Conservation (phyloP, 2,797 vertebrate genomes). For the Gadopsis bispinosus region DNA sequence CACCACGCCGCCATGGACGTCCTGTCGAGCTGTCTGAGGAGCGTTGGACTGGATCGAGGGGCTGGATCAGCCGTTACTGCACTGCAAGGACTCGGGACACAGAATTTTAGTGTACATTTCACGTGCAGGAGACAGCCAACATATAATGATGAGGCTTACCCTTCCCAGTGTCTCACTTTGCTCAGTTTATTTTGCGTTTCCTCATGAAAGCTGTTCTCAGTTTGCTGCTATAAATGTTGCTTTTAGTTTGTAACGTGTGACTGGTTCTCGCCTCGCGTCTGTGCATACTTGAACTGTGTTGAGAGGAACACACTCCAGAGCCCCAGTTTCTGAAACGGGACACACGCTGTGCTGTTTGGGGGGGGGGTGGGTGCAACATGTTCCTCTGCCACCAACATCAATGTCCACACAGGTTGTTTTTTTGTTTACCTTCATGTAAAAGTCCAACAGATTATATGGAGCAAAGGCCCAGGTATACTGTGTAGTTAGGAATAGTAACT, state of each 20-base stretch:
- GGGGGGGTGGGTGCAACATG: slow-evolving; percentile 14
- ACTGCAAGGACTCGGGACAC: slow-evolving; percentile 35
- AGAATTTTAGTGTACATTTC: slow-evolving; percentile 60
- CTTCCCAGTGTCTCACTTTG: slow-evolving; percentile 83
- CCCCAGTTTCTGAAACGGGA: slow-evolving; percentile 83
- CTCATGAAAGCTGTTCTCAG: slow-evolving; percentile 87
- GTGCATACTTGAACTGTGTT: slow-evolving; percentile 84
- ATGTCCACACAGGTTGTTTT: slow-evolving; percentile 26
- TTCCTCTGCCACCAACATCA: slow-evolving; percentile 40
- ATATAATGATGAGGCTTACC: slow-evolving; percentile 55
- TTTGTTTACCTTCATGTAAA: slow-evolving; percentile 52
- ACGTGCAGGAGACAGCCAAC: slow-evolving; percentile 62
- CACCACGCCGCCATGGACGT: slow-evolving; percentile 11
- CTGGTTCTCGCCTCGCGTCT: slow-evolving; percentile 85
- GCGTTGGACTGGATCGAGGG: slow-evolving; percentile 10
- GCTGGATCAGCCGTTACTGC: slow-evolving; percentile 34
- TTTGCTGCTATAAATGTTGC: slow-evolving; percentile 94
- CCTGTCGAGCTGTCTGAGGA: slow-evolving; percentile 23
- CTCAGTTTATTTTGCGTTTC: slow-evolving; percentile 88
- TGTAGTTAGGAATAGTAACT: slow-evolving; percentile 27
- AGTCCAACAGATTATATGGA: slow-evolving; percentile 51
- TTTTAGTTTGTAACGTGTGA: slow-evolving; percentile 88
- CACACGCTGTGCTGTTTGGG: slow-evolving; percentile 82
- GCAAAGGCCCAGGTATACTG: slow-evolving; percentile 47
- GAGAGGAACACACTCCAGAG: slow-evolving; percentile 79